A percentile compares a stretch with the other conserved stretches of the same genome.
These are phyloP conservation scores for Chaetophractus vellerosus DNA, from an alignment of 2,797 vertebrate species.

Conservation along the genomic window DNA sequence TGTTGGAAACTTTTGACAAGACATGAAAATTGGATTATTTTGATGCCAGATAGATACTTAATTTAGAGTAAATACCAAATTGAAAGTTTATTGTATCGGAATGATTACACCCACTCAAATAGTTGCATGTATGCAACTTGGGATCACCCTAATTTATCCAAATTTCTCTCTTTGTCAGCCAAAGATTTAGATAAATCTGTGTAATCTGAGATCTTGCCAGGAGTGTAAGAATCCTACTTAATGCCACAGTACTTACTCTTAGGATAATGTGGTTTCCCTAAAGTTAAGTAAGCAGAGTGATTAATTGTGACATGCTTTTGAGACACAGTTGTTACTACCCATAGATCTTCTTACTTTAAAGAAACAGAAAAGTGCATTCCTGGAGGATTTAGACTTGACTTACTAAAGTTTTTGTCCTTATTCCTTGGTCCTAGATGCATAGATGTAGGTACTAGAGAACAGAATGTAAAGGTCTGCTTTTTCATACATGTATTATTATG, in stretches of 20 bases:
- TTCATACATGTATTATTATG: not conserved
- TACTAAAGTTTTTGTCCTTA: constrained; percentile 35
- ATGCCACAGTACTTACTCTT: not conserved
- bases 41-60: not conserved
- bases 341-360: not conserved
- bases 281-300: not conserved
- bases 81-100: not conserved
- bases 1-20: not conserved
- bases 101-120: not conserved
- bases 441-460: not conserved
- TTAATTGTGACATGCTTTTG: not conserved
- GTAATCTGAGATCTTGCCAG: not conserved
- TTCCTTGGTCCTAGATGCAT: not conserved
- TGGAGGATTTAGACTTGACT: not conserved
- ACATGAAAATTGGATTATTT: not conserved
- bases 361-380: constrained; percentile 42
- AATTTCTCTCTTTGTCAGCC: not conserved
- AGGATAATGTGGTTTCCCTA: not conserved
- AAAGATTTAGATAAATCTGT: not conserved
- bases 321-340: not conserved
- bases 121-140: not conserved
- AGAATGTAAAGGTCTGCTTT: not conserved
- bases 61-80: constrained; percentile 22
- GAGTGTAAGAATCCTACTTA: not conserved
- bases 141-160: not conserved